phyloP scores from a whole-genome alignment of 2,113 vertebrate genomes.

The Nematolebias whitei region DNA sequence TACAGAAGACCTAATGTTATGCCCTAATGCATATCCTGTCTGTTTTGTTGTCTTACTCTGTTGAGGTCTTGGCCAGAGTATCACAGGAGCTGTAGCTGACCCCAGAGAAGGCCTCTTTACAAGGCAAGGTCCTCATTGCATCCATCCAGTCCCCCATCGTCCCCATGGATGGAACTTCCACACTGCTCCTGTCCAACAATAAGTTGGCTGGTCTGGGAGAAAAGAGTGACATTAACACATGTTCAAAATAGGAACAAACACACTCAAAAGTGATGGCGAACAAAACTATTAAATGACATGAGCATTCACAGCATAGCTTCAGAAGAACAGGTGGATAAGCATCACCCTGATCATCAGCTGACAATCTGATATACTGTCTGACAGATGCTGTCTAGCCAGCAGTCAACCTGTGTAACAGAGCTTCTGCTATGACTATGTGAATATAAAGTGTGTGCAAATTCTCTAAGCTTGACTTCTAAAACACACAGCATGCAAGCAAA shows the following conservation, averaged over 20 bases:
- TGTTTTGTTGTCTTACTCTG: constrained; percentile 87
- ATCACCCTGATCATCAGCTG: constrained; percentile 7
- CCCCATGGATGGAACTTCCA: constrained; percentile 86
- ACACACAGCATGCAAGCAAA: constrained; percentile 2
- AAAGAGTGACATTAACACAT: background rate
- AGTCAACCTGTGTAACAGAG: constrained; percentile 3
- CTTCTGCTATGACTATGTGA: background rate
- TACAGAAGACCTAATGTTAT: constrained; percentile 68
- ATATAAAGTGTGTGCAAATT: constrained; percentile 1
- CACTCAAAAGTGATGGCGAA: background rate
- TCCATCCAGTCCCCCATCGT: constrained; percentile 92
- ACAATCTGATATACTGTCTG: constrained; percentile 3
- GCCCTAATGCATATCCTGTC: constrained; percentile 31
- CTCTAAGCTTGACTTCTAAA: constrained; percentile 6
- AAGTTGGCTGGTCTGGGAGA: constrained; percentile 89
- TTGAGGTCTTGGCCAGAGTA: constrained; percentile 95
- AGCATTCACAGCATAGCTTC: constrained; percentile 3
- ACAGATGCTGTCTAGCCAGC: constrained; percentile 2
- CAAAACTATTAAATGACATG: constrained; percentile 2
- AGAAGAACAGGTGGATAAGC: constrained; percentile 5
- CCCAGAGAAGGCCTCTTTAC: constrained; percentile 93
- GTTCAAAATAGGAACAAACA: background rate
- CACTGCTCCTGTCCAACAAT: constrained; percentile 92
- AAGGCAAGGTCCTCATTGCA: constrained; percentile 88
- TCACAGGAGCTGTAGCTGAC: constrained; percentile 97